Evolutionary conservation across 2,888 invertebrate genomes (phyloP).

Genomic region (Druceiella hillmani): DNA sequence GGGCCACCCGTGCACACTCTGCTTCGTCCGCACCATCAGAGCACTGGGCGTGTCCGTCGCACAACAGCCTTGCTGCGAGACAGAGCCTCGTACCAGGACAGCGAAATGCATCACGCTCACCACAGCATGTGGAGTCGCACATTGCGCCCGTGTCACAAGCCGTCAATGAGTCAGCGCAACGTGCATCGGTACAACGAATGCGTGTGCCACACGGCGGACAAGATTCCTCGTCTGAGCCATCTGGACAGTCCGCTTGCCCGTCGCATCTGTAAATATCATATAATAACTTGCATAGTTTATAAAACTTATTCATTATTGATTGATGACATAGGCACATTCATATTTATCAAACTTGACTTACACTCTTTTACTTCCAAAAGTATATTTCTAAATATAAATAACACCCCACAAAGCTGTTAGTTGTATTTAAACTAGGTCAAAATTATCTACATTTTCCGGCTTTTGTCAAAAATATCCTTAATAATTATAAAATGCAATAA

Average conservation of each 20-base stretch:
- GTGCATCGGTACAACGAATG: slow-evolving; percentile 57
- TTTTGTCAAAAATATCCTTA: too few species aligned
- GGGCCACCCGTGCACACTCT: slow-evolving; percentile 26
- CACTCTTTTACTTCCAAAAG: too few species aligned
- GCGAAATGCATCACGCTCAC: slow-evolving; percentile 39
- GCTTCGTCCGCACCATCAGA: slow-evolving; percentile 77
- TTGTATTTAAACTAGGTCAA: too few species aligned
- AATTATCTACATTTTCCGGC: too few species aligned
- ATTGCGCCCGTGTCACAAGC: slow-evolving; percentile 52
- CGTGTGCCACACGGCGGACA: slow-evolving; percentile 26
- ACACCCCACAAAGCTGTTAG: too few species aligned
- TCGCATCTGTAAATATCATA: too few species aligned
- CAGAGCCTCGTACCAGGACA: slow-evolving; percentile 67
- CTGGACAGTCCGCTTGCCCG: slow-evolving; percentile 75
- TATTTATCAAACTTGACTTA: too few species aligned
- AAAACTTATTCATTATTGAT: too few species aligned
- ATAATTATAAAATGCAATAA: too few species aligned
- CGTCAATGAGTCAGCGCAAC: slow-evolving; percentile 64
- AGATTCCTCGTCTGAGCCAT: slow-evolving; percentile 64
- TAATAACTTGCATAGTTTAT: too few species aligned
- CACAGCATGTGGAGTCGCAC: slow-evolving; percentile 34
- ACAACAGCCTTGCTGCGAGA: slow-evolving; percentile 60
- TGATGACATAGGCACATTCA: too few species aligned
- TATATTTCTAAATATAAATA: too few species aligned
- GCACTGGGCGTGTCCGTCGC: slow-evolving; percentile 75